Evolutionary conservation across 2,888 invertebrate genomes (phyloP), one percentile per base, ranked within the genome.

Genomic region (Drosophila mimetica): DNA sequence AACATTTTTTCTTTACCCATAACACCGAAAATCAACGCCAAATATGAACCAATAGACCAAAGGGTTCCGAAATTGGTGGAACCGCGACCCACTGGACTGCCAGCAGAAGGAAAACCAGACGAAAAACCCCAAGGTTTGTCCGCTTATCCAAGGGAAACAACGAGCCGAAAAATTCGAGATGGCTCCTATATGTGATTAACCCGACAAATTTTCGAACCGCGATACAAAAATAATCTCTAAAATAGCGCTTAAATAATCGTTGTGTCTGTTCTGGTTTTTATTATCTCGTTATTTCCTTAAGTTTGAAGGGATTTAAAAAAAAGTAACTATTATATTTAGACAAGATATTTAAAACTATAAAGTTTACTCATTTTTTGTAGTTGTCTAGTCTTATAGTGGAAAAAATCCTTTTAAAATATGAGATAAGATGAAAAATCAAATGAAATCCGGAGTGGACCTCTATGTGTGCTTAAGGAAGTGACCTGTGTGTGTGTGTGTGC

Each of bases 161-260:
- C 30, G 4, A 22, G 28, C 5, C 28, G 52, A 28, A 55, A 20
- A 6, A n/a, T 9, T 5, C 2, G 25, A 16, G 53, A 47, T 53
- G 46, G 53, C 32, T n/a, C n/a, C 22, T 30, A 22, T 20, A 9
- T 54, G 48, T 47, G 36, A n/a, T 36, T 55, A 55, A 51, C 36
- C 55, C 18, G 55, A 50, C 50, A 48, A 48, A 36, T n/a, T 11
- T 52, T 37, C 34, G 16, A 11, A 20, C n/a, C 14, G 5, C 5
- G 14, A 34, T 11, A 11, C 2, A 48, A 18, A 14, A 11, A 20
- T 2, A 14, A 25, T 25, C 25, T 25, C 25, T 11, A 8, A 13
- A 8, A 25, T 9, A 54, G 16, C 4, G n/a, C 52, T 55, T 51
- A 55, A 25, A 25, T 11, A 6, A 51, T 34, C 2, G 51, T 36